Evolutionary conservation across 2,888 invertebrate genomes (phyloP).

Genomic region (Meiosimyza platycephala): DNA sequence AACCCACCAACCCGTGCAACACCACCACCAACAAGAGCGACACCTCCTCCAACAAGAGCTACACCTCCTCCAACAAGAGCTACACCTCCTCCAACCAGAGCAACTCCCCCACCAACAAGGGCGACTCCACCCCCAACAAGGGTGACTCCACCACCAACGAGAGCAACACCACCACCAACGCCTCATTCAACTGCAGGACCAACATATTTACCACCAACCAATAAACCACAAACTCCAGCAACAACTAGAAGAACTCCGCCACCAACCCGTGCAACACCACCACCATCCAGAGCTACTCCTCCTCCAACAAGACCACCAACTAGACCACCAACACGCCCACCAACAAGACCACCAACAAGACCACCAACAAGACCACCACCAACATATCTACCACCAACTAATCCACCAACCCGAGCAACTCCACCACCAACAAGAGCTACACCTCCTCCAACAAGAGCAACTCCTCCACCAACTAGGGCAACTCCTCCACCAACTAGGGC

Average conservation of each 20-base stretch:
- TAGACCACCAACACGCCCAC: too few species aligned
- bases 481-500: slow-evolving; percentile 49
- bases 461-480: slow-evolving; percentile 16
- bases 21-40: slow-evolving; percentile 9
- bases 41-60: slow-evolving; percentile 9
- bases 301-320: too few species aligned
- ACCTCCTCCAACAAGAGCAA: not conserved
- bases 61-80: slow-evolving; percentile 28
- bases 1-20: slow-evolving; percentile 27
- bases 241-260: slow-evolving; percentile 12
- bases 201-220: slow-evolving; percentile 40
- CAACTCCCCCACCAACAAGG: slow-evolving; percentile 37
- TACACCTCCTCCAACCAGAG: slow-evolving; percentile 1
- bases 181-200: slow-evolving; percentile 36
- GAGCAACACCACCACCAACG: slow-evolving; percentile 35
- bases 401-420: slow-evolving; percentile 19
- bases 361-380: slow-evolving; percentile 37
- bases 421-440: slow-evolving; percentile 23
- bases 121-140: slow-evolving; percentile 45
- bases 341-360: slow-evolving; percentile 43
- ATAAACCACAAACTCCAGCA: slow-evolving; percentile 37
- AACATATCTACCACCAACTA: slow-evolving; percentile 50
- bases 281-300: slow-evolving; percentile 24
- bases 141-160: slow-evolving; percentile 14
- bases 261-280: slow-evolving; percentile 27